phyloP scores from a whole-genome alignment of 2,113 vertebrate species.

The Ageneiosus marmoratus region DNA sequence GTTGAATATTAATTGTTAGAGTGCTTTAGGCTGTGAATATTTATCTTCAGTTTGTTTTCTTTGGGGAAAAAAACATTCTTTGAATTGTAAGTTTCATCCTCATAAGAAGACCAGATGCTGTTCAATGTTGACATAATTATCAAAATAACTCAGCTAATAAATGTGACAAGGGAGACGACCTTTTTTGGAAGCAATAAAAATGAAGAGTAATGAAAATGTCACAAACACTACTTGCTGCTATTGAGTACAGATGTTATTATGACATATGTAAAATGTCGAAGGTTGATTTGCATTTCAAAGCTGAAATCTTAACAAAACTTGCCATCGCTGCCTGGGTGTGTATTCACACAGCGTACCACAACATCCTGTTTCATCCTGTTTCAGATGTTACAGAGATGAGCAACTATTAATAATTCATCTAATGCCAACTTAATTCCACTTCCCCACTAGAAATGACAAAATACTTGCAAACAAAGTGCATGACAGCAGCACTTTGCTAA shows the following conservation, averaged over 20 bases:
- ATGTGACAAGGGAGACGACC: slow-evolving; percentile 37
- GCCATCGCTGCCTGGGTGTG: slow-evolving; percentile 25
- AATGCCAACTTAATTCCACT: slow-evolving; percentile 60
- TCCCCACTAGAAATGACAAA: slow-evolving; percentile 59
- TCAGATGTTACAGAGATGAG: slow-evolving; percentile 56
- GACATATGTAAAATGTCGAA: slow-evolving; percentile 42
- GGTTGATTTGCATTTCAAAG: slow-evolving; percentile 52
- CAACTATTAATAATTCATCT: slow-evolving; percentile 64
- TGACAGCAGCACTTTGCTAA: slow-evolving; percentile 24
- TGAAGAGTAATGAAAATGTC: slow-evolving; percentile 38
- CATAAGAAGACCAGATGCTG: slow-evolving; percentile 13
- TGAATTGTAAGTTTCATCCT: slow-evolving; percentile 12
- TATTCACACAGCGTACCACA: slow-evolving; percentile 22
- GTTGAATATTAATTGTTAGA: slow-evolving; percentile 45
- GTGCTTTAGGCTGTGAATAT: slow-evolving; percentile 30
- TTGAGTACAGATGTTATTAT: slow-evolving; percentile 41
- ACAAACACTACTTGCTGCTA: slow-evolving; percentile 23
- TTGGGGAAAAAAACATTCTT: slow-evolving; percentile 32
- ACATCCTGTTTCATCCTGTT: slow-evolving; percentile 59
- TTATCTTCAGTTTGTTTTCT: slow-evolving; percentile 21
- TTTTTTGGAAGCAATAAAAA: slow-evolving; percentile 20
- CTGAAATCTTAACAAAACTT: slow-evolving; percentile 44
- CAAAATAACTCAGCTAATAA: slow-evolving; percentile 22
- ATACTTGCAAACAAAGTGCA: slow-evolving; percentile 20
- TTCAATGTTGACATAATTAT: slow-evolving; percentile 33